Evolutionary conservation across 2,888 invertebrate species (phyloP).

Genomic region (Andricus quercusramuli): DNA sequence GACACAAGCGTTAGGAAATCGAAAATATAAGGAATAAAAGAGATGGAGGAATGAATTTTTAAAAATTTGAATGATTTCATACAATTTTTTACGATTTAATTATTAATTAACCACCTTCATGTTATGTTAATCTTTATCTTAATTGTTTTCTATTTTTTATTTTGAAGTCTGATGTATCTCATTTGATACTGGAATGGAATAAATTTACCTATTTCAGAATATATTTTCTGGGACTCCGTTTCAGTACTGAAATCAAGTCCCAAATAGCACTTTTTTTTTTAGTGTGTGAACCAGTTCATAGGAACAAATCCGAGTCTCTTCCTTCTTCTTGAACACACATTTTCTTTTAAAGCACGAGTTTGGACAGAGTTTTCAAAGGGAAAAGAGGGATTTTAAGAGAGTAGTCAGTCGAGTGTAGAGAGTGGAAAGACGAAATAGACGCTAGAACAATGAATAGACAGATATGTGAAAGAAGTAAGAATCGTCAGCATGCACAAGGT

Average conservation of each 20-base stretch:
- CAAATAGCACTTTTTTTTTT: not conserved
- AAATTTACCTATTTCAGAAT: too few relatives aligned
- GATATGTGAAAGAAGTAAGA: conserved; percentile 54
- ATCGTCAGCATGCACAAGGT: conserved; percentile 50
- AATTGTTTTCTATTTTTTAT: not conserved
- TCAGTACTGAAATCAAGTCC: too few relatives aligned
- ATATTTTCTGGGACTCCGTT: too few relatives aligned
- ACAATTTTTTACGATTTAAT: too few relatives aligned
- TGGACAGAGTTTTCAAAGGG: conserved; percentile 14
- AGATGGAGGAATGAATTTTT: too few relatives aligned
- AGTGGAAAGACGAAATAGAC: conserved; percentile 59
- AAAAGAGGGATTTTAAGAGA: conserved; percentile 42
- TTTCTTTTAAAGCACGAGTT: conserved; percentile 44
- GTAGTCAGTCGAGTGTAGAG: conserved; percentile 63
- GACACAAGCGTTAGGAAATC: too few relatives aligned
- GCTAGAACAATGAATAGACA: conserved; percentile 46
- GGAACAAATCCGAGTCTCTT: conserved; percentile 6
- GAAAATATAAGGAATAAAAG: too few relatives aligned
- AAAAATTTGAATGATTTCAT: too few relatives aligned
- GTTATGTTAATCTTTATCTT: too few relatives aligned
- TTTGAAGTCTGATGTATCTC: not conserved
- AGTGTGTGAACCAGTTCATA: not conserved
- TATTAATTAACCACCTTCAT: too few relatives aligned
- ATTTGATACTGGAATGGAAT: too few relatives aligned
- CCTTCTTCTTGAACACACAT: not conserved